Evolutionary conservation across 2,113 vertebrate species (phyloP).

Genomic region (Oncorhynchus keta): DNA sequence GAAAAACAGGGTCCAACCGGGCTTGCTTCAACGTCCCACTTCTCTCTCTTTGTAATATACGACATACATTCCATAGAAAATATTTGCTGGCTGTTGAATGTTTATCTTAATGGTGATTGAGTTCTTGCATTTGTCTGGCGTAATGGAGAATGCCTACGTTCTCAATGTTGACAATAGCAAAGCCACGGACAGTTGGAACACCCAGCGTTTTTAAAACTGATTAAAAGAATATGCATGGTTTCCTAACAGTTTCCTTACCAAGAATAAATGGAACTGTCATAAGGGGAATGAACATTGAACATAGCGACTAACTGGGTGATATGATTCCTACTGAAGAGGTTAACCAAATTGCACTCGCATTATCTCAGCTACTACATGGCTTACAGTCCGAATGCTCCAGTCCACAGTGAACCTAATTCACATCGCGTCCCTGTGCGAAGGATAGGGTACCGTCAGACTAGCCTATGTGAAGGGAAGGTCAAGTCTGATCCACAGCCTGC

Average conservation of each 20-base stretch:
- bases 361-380: background rate
- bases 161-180: background rate
- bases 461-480: background rate
- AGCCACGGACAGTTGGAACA: background rate
- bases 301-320: background rate
- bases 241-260: background rate
- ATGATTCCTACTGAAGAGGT: background rate
- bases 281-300: background rate
- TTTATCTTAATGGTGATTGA: background rate
- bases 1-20: too few relatives aligned
- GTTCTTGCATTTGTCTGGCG: background rate
- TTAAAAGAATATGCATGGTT: background rate
- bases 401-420: background rate
- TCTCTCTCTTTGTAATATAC: too few relatives aligned
- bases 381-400: background rate
- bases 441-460: background rate
- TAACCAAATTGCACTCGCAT: background rate
- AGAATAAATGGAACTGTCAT: background rate
- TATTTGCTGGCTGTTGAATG: conserved; percentile 2
- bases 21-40: too few relatives aligned
- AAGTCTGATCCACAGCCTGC: background rate
- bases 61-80: background rate
- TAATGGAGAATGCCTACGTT: background rate
- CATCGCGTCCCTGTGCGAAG: background rate
- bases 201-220: background rate